Base-by-base conservation (phyloP, 2,113 vertebrate genomes). In the Ochotona princeps region DNA sequence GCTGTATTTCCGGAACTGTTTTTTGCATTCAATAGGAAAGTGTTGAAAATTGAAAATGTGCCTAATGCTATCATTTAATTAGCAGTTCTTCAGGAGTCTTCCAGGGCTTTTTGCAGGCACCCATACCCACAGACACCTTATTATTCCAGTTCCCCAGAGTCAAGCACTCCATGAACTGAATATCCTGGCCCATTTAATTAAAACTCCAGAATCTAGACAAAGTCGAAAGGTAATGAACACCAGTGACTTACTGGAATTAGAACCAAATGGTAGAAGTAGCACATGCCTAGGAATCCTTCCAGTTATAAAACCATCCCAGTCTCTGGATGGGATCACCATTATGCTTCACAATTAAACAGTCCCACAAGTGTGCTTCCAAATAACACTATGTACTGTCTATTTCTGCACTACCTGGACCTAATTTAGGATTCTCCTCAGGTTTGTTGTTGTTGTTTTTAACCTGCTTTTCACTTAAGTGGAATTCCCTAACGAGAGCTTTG, bases 311-410 rank as follows among this genome's bases (percentile, higher is more conserved):
- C 21, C 57, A 10, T 26, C 20, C 10, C 5, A 1, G 54, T 32
- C 30, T 20, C 30, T 44, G 5, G 26, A 70, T 11, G 25, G 25
- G 26, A 25, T 25, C 51, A 26, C 30, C 1, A 57, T 57, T 15
- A 57, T 57, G 54, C 54, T 57, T 57, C 54, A 57, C 17, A 11
- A 44, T 44, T 72, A 44, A 21, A 72, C 35, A 7, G 73, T 15
- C 32, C 63, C 1, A 2, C 2, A 2, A 0, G 25, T n/a, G 20
- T 10, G 1, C 13, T 10, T 21, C 9, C n/a, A n/a, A 25, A 14
- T n/a, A n/a, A 2, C 15, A 3, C 67, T 9, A 5, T 2, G 3
- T 2, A 11, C 17, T 28, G 18, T 26, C 57, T 10, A 0, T 44
- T 8, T 51, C 57, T 5, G n/a, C 13, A 72, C 26, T 23, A 11